Evolutionary conservation across 1,140 invertebrate genomes (phyloP).

Genomic region (Dendroctonus ponderosae): DNA sequence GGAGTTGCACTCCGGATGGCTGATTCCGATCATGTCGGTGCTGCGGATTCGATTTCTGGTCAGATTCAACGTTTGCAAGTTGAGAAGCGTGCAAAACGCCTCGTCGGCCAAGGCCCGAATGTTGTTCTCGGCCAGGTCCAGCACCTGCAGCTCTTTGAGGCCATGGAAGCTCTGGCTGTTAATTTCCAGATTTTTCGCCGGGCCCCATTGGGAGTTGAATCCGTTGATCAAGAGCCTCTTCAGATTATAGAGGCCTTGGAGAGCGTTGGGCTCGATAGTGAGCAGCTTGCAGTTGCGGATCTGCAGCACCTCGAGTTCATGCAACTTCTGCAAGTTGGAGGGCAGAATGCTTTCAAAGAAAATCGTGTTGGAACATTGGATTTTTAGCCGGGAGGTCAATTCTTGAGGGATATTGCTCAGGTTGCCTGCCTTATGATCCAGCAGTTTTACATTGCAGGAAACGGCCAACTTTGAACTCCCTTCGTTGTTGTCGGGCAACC

Average conservation of each 20-base stretch:
- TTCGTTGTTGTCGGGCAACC: slow-evolving; percentile 61
- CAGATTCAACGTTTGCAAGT: slow-evolving; percentile 79
- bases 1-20: slow-evolving; percentile 56
- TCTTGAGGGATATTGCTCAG: slow-evolving; percentile 65
- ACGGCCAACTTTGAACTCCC: slow-evolving; percentile 58
- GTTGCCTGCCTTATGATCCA: slow-evolving; percentile 64
- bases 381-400: slow-evolving; percentile 64
- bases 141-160: slow-evolving; percentile 70
- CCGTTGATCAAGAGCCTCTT: slow-evolving; percentile 73
- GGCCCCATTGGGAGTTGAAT: slow-evolving; percentile 73
- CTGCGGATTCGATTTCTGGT: slow-evolving; percentile 76
- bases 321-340: slow-evolving; percentile 68
- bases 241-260: slow-evolving; percentile 72
- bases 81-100: slow-evolving; percentile 73
- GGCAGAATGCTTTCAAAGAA: slow-evolving; percentile 77
- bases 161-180: slow-evolving; percentile 67
- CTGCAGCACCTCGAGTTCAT: slow-evolving; percentile 68
- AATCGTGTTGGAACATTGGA: slow-evolving; percentile 75
- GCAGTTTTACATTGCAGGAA: slow-evolving; percentile 66
- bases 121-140: slow-evolving; percentile 82
- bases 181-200: slow-evolving; percentile 68
- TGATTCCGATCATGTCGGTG: slow-evolving; percentile 68
- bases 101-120: slow-evolving; percentile 71
- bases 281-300: slow-evolving; percentile 79
- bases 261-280: slow-evolving; percentile 70